These are phyloP conservation scores for Synanthedon myopaeformis DNA, from an alignment of 2,888 invertebrate species.

Conservation along the genomic window DNA sequence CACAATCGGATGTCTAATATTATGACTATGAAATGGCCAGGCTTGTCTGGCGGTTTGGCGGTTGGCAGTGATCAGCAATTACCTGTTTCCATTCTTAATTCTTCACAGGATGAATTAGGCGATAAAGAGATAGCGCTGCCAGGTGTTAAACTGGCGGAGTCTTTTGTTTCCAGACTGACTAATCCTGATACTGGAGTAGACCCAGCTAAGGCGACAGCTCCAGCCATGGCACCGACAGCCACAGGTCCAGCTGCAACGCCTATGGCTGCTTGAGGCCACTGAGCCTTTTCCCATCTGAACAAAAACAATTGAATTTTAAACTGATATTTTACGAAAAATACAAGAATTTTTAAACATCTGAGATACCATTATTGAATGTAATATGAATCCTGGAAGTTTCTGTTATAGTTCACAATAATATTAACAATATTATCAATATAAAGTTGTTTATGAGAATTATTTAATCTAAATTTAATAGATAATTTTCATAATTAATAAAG, in stretches of 20 bases:
- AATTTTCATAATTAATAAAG: too few relatives aligned
- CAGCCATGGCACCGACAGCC: slow-evolving; percentile 51
- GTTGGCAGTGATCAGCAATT: slow-evolving; percentile 7
- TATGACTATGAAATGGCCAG: too few relatives aligned
- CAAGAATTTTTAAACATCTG: too few relatives aligned
- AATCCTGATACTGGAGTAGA: slow-evolving; percentile 43
- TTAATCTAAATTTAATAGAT: too few relatives aligned
- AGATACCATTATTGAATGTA: too few relatives aligned
- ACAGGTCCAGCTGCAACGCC: slow-evolving; percentile 55
- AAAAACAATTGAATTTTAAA: neutral
- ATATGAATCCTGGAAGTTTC: too few relatives aligned
- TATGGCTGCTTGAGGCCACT: slow-evolving; percentile 53
- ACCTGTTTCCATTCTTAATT: slow-evolving; percentile 62
- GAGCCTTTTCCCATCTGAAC: slow-evolving; percentile 82
- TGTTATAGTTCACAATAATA: too few relatives aligned
- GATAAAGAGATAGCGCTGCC: slow-evolving; percentile 76
- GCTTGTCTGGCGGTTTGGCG: too few relatives aligned
- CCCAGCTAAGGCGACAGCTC: slow-evolving; percentile 62
- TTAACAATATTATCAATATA: too few relatives aligned
- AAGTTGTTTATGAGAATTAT: too few relatives aligned
- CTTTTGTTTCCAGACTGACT: slow-evolving; percentile 58
- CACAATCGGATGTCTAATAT: too few relatives aligned
- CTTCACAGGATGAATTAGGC: slow-evolving; percentile 81
- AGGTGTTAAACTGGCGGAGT: slow-evolving; percentile 67
- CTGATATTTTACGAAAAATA: too few relatives aligned